These are phyloP conservation scores for Aleadryas rufinucha DNA, from an alignment of 2,113 vertebrate genomes.

Conservation along the genomic window DNA sequence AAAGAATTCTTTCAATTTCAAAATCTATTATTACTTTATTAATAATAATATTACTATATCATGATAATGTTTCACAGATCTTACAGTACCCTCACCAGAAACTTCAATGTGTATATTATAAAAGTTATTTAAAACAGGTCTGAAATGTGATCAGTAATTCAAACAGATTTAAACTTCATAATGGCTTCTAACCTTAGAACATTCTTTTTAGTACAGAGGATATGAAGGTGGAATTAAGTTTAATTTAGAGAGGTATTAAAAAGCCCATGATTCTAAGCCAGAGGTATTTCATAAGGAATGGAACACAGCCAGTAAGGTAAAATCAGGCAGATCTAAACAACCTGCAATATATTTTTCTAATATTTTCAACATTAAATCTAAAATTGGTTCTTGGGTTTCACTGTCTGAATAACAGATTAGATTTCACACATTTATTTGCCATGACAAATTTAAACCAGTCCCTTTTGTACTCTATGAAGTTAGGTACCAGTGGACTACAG, in stretches of 20 bases:
- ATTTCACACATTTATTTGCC: background rate
- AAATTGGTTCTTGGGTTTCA: background rate
- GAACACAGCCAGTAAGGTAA: background rate
- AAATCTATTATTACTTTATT: background rate
- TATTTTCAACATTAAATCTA: background rate
- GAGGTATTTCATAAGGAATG: background rate
- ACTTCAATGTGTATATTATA: background rate
- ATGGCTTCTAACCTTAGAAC: background rate
- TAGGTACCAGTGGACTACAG: background rate
- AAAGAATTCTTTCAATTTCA: background rate
- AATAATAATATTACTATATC: background rate
- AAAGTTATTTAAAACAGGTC: background rate
- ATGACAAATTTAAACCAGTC: background rate
- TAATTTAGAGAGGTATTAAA: background rate
- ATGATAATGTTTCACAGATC: background rate
- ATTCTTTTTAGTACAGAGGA: background rate
- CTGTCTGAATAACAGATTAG: background rate
- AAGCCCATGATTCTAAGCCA: background rate
- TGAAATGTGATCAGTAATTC: background rate
- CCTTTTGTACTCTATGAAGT: background rate
- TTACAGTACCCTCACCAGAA: background rate
- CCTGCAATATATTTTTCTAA: background rate
- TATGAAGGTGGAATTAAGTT: background rate
- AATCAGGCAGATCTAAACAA: background rate
- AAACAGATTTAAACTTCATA: background rate